Evolutionary conservation across 1,140 invertebrate species (phyloP).

Genomic region (Zaprionus ghesquierei): DNA sequence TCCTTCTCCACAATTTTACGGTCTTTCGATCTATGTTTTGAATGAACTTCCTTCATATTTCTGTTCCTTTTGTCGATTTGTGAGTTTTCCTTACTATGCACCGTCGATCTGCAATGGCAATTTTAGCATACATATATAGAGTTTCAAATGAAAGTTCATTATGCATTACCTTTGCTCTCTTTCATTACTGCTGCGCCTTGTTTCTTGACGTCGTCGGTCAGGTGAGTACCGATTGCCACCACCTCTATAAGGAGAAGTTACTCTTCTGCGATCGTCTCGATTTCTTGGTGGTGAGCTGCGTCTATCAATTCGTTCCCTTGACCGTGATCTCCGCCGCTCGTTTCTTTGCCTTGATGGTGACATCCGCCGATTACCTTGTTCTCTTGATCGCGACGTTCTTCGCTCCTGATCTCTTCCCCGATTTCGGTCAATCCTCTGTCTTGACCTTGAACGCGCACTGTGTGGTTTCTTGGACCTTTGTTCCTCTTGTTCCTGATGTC

Average conservation of each 20-base stretch:
- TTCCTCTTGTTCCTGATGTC: constrained; percentile 48
- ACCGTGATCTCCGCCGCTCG: constrained; percentile 5
- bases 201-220: constrained; percentile 10
- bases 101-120: constrained; percentile 12
- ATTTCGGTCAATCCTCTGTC: not conserved
- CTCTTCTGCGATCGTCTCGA: constrained; percentile 2
- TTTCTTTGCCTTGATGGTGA: constrained; percentile 30
- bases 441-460: constrained; percentile 33
- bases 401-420: not conserved
- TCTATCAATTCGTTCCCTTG: constrained; percentile 20
- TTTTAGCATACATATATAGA: not conserved
- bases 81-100: not conserved
- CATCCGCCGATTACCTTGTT: constrained; percentile 4
- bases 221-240: constrained; percentile 8
- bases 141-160: not conserved
- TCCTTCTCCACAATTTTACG: constrained; percentile 21
- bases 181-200: constrained; percentile 16
- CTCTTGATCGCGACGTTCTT: constrained; percentile 17
- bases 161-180: constrained; percentile 35
- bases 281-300: constrained; percentile 25
- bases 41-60: constrained; percentile 9
- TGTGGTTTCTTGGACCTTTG: constrained; percentile 17
- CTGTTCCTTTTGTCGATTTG: constrained; percentile 1
- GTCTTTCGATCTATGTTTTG: constrained; percentile 19
- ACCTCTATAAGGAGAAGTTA: constrained; percentile 15